Conservation (phyloP, 2,797 vertebrate genomes). For the Antrozous pallidus region DNA sequence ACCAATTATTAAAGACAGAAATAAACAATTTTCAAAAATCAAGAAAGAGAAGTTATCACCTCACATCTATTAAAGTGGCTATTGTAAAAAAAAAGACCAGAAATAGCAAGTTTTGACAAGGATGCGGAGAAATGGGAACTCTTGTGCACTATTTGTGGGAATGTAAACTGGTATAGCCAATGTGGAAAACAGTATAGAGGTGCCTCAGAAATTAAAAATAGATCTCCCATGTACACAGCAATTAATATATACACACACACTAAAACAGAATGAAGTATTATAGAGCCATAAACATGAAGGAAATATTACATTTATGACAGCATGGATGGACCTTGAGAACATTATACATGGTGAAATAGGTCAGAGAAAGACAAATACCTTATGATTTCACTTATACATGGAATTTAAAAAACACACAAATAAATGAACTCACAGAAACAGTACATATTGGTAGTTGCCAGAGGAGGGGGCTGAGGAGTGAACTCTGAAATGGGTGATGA, state of each 20-base stretch:
- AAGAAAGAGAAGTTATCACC: not conserved
- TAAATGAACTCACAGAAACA: not conserved
- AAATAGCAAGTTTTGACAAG: not conserved
- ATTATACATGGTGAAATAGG: not conserved
- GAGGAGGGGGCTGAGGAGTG: not conserved
- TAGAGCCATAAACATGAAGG: not conserved
- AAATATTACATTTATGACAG: not conserved
- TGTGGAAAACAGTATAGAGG: not conserved
- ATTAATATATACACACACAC: not conserved
- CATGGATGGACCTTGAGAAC: not conserved
- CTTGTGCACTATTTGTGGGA: not conserved
- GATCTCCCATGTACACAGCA: not conserved
- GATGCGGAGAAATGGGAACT: not conserved
- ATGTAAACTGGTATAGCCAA: not conserved
- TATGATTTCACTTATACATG: not conserved
- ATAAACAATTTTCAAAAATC: not conserved
- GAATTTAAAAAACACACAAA: not conserved
- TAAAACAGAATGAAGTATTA: not conserved
- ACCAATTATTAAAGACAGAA: not conserved
- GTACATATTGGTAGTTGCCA: not conserved
- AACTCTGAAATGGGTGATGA: not conserved
- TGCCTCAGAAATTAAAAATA: not conserved
- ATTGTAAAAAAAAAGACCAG: not conserved
- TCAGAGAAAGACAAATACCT: not conserved
- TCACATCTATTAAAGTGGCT: not conserved